phyloP scores from a whole-genome alignment of 64 coral and sea anemone genomes.

The Hydrozoanthus tunicans region DNA sequence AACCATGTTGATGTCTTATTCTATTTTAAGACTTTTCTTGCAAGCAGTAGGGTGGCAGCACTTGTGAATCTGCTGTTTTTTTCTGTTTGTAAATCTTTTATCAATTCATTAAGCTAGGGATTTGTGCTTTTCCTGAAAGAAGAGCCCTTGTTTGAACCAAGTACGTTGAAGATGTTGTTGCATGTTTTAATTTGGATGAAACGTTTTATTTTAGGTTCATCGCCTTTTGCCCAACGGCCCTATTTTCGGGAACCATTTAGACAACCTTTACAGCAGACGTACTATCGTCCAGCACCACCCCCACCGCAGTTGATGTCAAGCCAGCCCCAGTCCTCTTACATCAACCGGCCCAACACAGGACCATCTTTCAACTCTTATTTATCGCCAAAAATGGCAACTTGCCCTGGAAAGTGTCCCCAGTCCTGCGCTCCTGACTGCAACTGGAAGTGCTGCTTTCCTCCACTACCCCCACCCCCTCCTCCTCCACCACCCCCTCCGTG shows the following conservation, averaged over 20 bases:
- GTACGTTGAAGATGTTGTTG: no score
- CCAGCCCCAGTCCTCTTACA: background rate
- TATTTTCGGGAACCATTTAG: background rate
- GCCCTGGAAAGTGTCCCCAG: constrained; percentile 20
- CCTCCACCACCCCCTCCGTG: constrained; percentile 56
- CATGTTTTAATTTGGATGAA: background rate
- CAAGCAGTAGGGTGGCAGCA: no score
- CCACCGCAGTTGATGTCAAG: background rate
- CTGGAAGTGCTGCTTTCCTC: constrained; percentile 24
- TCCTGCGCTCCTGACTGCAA: constrained; percentile 32
- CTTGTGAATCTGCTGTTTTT: no score
- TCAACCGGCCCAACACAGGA: background rate
- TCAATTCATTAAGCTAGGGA: no score
- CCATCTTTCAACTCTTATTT: background rate
- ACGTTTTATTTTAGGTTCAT: background rate
- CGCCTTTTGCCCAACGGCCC: constrained; percentile 9
- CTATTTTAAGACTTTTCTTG: no score
- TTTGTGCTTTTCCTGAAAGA: no score
- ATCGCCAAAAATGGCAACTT: constrained; percentile 6
- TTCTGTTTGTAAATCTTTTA: no score
- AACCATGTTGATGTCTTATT: no score
- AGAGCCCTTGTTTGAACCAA: no score
- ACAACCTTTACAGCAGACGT: background rate
- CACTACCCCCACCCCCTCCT: constrained; percentile 17
- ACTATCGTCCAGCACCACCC: background rate